Percentiles rank a stretch among this genome's conserved stretches.
Evolutionary conservation across 2,113 vertebrate species (phyloP).

Genomic region (Podarcis raffonei): DNA sequence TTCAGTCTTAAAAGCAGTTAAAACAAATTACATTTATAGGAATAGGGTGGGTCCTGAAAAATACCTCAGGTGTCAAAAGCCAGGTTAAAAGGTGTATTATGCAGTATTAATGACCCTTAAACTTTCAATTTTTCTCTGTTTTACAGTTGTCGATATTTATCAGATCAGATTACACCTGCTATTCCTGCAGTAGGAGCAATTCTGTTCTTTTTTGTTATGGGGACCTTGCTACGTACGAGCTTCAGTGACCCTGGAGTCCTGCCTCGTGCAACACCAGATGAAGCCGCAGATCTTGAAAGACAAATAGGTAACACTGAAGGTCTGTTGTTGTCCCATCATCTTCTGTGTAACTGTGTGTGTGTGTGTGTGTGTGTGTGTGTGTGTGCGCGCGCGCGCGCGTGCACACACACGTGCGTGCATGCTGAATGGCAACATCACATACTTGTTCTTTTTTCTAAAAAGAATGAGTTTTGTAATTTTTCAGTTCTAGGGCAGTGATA

Average conservation of each 20-base stretch:
- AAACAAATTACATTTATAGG: too few relatives aligned
- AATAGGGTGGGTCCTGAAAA: too few relatives aligned
- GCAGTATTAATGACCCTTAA: neutral
- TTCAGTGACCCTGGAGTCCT: slow-evolving; percentile 96
- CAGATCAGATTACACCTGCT: slow-evolving; percentile 85
- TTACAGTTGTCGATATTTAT: slow-evolving; percentile 88
- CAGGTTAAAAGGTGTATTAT: too few relatives aligned
- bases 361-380: neutral
- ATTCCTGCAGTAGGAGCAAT: slow-evolving; percentile 91
- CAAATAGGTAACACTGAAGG: slow-evolving; percentile 90
- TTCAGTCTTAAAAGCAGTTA: too few relatives aligned
- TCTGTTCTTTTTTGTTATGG: slow-evolving; percentile 93
- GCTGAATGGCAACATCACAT: slow-evolving; percentile 31
- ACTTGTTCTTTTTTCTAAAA: slow-evolving; percentile 25
- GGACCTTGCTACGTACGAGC: slow-evolving; percentile 92
- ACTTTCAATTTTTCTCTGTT: slow-evolving; percentile 45
- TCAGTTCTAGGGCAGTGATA: neutral
- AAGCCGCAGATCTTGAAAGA: slow-evolving; percentile 93
- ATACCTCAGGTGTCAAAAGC: too few relatives aligned
- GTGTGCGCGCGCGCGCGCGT: too few relatives aligned
- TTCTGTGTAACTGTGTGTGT: slow-evolving; percentile 32
- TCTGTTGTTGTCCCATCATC: slow-evolving; percentile 56
- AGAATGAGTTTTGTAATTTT: neutral
- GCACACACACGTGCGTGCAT: too few relatives aligned
- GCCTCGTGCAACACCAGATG: slow-evolving; percentile 89